Conservation (phyloP, 2,113 vertebrate genomes). For the Helogale parvula region DNA sequence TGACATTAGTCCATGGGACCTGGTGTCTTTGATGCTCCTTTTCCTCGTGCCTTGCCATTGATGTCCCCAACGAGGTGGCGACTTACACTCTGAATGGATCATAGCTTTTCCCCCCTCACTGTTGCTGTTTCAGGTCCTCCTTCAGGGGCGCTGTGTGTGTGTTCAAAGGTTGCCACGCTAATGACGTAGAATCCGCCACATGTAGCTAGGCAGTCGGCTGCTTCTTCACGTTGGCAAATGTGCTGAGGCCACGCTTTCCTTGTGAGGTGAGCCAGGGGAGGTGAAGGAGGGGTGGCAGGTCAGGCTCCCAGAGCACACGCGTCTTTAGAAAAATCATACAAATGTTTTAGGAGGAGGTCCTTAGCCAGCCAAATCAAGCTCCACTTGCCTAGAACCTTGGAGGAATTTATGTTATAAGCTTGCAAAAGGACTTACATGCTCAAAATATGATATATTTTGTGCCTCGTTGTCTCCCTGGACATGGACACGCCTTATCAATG, state of each 20-base stretch:
- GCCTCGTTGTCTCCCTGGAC: not conserved
- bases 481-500: not conserved
- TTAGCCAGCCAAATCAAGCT: not conserved
- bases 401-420: conserved; percentile 46
- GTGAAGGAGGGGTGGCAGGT: not conserved
- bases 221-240: not conserved
- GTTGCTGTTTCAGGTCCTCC: not conserved
- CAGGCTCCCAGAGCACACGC: not conserved
- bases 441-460: not conserved
- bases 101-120: not conserved
- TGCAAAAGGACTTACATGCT: not conserved
- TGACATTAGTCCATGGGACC: not conserved
- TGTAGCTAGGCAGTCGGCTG: accelerated
- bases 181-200: not conserved
- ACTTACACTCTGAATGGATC: not conserved
- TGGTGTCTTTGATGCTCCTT: not conserved
- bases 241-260: not conserved
- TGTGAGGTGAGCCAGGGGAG: not conserved
- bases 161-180: not conserved
- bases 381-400: not conserved
- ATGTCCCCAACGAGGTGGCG: not conserved
- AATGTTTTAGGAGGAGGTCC: conserved; percentile 1
- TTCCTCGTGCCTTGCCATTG: not conserved
- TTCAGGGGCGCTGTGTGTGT: no score
- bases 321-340: conserved; percentile 1